Conservation (phyloP, 1,140 invertebrate genomes). For the Rhynchophorus ferrugineus region DNA sequence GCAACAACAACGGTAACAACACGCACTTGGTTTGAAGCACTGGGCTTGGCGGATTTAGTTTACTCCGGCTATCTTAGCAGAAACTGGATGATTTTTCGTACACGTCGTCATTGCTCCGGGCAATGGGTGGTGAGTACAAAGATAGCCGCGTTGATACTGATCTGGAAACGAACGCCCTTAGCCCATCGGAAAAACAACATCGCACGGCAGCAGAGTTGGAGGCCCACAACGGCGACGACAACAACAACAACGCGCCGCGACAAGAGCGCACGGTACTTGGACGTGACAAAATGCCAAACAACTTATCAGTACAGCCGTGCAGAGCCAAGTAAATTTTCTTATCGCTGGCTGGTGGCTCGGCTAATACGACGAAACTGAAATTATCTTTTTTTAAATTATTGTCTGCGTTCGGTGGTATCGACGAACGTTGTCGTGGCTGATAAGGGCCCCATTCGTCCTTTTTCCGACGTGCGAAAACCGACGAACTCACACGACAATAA, state of each 20-base stretch:
- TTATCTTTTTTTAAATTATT: constrained; percentile 20
- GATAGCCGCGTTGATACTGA: no score
- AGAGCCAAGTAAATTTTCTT: constrained; percentile 22
- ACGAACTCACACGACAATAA: neutral
- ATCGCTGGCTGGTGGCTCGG: constrained; percentile 16
- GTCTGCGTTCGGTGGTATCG: constrained; percentile 9
- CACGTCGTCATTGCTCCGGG: no score
- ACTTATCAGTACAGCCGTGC: constrained; percentile 8
- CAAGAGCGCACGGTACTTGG: constrained; percentile 3
- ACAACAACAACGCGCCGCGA: no score
- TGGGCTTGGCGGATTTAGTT: neutral
- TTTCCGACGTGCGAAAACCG: neutral
- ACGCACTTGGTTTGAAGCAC: neutral
- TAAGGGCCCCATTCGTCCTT: constrained; percentile 5
- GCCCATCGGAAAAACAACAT: no score
- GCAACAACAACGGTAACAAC: neutral
- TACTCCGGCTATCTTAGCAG: no score
- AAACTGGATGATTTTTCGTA: no score
- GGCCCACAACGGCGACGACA: no score
- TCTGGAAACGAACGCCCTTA: no score
- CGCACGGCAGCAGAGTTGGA: no score
- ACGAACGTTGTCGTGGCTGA: constrained; percentile 14
- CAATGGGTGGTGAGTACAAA: no score
- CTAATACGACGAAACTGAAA: constrained; percentile 20
- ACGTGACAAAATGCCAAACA: constrained; percentile 21